These are phyloP conservation scores for Cheilosia vulpina DNA, from an alignment of 2,888 invertebrate species.

Conservation along the genomic window DNA sequence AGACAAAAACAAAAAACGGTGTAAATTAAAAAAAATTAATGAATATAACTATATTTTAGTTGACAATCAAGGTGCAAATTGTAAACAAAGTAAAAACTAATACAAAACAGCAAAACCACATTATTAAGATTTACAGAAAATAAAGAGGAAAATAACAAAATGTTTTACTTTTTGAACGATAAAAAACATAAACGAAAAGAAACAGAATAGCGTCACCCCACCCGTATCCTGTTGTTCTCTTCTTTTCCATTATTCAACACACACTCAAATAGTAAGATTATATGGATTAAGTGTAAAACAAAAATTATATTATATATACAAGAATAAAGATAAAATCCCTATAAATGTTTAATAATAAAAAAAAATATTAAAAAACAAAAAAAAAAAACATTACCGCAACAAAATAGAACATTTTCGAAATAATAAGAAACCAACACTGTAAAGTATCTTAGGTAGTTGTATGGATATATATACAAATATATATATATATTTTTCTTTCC, in stretches of 20 bases:
- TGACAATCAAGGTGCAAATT: constrained; percentile 76
- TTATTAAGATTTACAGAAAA: constrained; percentile 42
- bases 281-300: constrained; percentile 59
- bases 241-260: constrained; percentile 21
- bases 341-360: constrained; percentile 64
- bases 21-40: constrained; percentile 56
- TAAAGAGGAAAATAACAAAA: constrained; percentile 24
- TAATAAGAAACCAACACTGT: constrained; percentile 45
- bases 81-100: constrained; percentile 69
- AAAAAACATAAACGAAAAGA: constrained; percentile 1
- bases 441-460: constrained; percentile 73
- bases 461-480: constrained; percentile 33
- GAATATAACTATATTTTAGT: constrained; percentile 72
- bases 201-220: constrained; percentile 62
- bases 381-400: constrained; percentile 41
- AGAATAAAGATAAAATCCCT: constrained; percentile 33
- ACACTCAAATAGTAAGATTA: constrained; percentile 50
- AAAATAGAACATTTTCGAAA: constrained; percentile 49
- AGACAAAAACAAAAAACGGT: background rate
- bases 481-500: constrained; percentile 35
- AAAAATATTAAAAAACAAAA: background rate
- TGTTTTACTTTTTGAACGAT: constrained; percentile 32
- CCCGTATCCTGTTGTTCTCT: constrained; percentile 65
- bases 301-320: constrained; percentile 42
- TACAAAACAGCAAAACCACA: constrained; percentile 41